Evolutionary conservation across 2,797 vertebrate species (phyloP).

Genomic region (Enoplosus armatus): DNA sequence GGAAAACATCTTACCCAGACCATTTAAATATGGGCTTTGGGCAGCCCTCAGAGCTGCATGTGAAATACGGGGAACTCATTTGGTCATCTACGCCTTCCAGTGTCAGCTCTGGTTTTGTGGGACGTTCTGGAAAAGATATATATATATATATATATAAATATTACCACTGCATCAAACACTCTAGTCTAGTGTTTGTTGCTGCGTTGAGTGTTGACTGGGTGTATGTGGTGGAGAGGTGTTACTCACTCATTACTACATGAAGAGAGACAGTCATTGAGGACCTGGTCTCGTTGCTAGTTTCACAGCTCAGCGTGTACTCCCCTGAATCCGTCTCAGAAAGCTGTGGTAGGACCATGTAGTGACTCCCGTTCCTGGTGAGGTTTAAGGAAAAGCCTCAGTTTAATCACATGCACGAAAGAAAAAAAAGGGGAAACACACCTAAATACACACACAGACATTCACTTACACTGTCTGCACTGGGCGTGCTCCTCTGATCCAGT

Average conservation of each 20-base stretch:
- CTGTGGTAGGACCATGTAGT: conserved; percentile 71
- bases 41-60: conserved; percentile 85
- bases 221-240: neutral
- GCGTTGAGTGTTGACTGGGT: neutral
- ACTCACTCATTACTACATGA: conserved; percentile 76
- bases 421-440: neutral
- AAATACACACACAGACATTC: neutral
- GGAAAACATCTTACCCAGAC: conserved; percentile 59
- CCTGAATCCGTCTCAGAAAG: conserved; percentile 84
- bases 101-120: conserved; percentile 72
- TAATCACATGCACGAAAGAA: neutral
- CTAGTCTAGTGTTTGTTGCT: neutral
- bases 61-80: accelerated
- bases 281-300: conserved; percentile 53
- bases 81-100: accelerated
- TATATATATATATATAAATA: too few species aligned
- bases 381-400: neutral
- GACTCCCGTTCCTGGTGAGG: conserved; percentile 35
- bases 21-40: conserved; percentile 85
- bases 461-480: conserved; percentile 43
- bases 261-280: conserved; percentile 83
- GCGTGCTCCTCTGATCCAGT: conserved; percentile 40
- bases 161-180: neutral
- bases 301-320: conserved; percentile 83
- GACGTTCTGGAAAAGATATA: conserved; percentile 63